These are phyloP conservation scores for Vanessa atalanta DNA, from an alignment of 1,140 invertebrate genomes.

Conservation along the genomic window DNA sequence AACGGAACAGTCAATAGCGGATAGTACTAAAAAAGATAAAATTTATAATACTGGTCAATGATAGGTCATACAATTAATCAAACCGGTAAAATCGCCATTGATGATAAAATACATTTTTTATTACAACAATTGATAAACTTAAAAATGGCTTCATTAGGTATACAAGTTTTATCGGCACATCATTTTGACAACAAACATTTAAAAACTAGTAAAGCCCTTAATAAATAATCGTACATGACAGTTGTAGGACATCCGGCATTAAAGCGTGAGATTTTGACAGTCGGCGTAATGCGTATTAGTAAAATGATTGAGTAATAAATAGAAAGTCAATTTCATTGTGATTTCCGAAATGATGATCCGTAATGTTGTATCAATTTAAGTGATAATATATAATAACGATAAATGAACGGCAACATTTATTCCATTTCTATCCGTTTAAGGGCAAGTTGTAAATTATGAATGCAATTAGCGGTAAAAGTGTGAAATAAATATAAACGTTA, in stretches of 20 bases:
- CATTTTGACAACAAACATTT: not conserved
- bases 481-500: no score
- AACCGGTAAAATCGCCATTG: no score
- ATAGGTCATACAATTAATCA: no score
- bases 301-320: conserved; percentile 17
- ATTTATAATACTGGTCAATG: no score
- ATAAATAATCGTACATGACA: conserved; percentile 19
- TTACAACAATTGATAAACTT: no score
- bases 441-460: not conserved
- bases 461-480: no score
- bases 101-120: no score
- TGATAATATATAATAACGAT: not conserved
- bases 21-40: no score
- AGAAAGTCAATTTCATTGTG: conserved; percentile 18
- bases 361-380: conserved; percentile 1
- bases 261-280: conserved; percentile 17
- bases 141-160: no score
- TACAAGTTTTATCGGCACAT: not conserved
- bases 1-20: no score
- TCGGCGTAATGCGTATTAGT: not conserved
- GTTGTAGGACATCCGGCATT: conserved; percentile 21
- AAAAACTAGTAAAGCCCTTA: conserved; percentile 18
- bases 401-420: not conserved
- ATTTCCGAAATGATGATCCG: conserved; percentile 8
- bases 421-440: not conserved